Conservation (phyloP, 2,888 invertebrate genomes). For the Drosophila tripunctata region DNA sequence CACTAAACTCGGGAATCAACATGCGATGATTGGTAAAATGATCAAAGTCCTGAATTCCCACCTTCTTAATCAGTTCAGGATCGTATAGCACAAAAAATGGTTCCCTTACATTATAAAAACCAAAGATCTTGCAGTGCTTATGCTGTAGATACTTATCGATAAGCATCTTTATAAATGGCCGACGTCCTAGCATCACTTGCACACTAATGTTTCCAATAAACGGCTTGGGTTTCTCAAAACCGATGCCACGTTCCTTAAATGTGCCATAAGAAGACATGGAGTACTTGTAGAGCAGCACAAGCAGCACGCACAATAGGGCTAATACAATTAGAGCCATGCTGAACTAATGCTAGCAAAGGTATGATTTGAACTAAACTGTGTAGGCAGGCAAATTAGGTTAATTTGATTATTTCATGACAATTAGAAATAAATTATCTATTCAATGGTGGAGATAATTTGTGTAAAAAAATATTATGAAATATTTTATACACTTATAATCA, state of each 20-base stretch:
- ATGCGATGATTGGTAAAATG: conserved; percentile 85
- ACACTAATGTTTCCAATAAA: conserved; percentile 53
- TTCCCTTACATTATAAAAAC: conserved; percentile 83
- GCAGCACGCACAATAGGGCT: conserved; percentile 16
- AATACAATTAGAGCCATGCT: conserved; percentile 44
- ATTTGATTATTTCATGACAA: neutral
- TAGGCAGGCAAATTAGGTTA: neutral
- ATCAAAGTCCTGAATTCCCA: conserved; percentile 86
- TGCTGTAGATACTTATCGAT: conserved; percentile 27
- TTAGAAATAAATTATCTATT: neutral
- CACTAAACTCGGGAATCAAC: conserved; percentile 73
- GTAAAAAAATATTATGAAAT: neutral
- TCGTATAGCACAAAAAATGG: conserved; percentile 85
- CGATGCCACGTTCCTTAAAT: conserved; percentile 54
- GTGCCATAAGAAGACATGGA: conserved; percentile 31
- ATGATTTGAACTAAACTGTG: conserved; percentile 15
- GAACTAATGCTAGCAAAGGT: conserved; percentile 7
- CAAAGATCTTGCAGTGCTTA: conserved; percentile 82
- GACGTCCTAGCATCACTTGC: conserved; percentile 24
- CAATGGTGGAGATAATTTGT: neutral
- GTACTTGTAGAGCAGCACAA: conserved; percentile 49
- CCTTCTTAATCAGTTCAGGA: conserved; percentile 85
- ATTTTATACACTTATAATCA: too few species aligned
- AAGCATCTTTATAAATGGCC: conserved; percentile 40
- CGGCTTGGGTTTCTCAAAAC: conserved; percentile 38